A percentile compares a stretch with the other conserved stretches of the same genome.
phyloP scores from a whole-genome alignment of 2,888 invertebrate species.

The Elaeidobius kamerunicus region DNA sequence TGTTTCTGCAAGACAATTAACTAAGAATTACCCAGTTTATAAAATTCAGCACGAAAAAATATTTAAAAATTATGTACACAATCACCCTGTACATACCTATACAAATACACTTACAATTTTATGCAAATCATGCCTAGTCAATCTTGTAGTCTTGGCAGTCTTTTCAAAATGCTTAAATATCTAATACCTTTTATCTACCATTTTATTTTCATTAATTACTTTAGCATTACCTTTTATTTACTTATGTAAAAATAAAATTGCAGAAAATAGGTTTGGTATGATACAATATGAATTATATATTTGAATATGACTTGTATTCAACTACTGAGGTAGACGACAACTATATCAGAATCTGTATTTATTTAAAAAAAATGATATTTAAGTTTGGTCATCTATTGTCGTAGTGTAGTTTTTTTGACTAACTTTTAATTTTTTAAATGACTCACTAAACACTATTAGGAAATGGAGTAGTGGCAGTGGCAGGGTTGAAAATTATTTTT shows the following conservation, averaged over 20 bases:
- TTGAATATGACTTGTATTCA: no score
- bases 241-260: constrained; percentile 11
- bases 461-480: no score
- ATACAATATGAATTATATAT: constrained; percentile 17
- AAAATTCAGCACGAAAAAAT: neutral
- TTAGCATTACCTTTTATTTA: neutral
- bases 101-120: constrained; percentile 7
- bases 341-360: no score
- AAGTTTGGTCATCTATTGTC: no score
- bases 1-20: no score
- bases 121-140: constrained; percentile 6
- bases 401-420: no score
- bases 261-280: constrained; percentile 1
- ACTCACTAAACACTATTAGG: no score
- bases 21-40: no score
- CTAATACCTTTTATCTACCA: constrained; percentile 5
- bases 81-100: constrained; percentile 2
- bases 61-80: neutral
- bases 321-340: no score
- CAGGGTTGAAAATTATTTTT: no score
- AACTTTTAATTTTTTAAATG: no score
- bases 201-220: constrained; percentile 1
- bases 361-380: no score
- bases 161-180: constrained; percentile 9
- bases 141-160: constrained; percentile 6